Base-by-base conservation (phyloP, 1,140 invertebrate genomes). In the Pogonus chalceus region DNA sequence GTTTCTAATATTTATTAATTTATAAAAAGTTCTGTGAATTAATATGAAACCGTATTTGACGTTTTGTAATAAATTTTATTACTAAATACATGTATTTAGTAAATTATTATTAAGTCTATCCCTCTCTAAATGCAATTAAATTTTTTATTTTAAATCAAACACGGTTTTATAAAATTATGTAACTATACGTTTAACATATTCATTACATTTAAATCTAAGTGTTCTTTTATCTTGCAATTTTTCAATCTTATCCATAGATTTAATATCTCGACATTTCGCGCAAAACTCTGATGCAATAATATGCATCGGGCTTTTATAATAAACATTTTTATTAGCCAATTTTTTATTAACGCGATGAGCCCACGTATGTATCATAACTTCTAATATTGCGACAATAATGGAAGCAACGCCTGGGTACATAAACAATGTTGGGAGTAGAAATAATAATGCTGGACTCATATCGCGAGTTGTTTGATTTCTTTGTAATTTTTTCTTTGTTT, bases 221-320 rank as follows among this genome's bases (percentile, higher is more conserved):
- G 58, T 62, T 16, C 51, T 37, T 23, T 54, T 57, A 50, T 66
- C 63, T 49, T 65, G 65, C 20, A 65, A 51, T 26, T 60, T 63
- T 2, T 50, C 57, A 18, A 66, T 66, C 55, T 62, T 64, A 7
- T 58, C 26, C 49, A 56, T 56, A 3, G 54, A 24, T 22, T 35
- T 18, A 48, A 62, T 59, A 21, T 60, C 56, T 16, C 53, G 54
- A 53, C 79, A 81, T 12, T 72, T 57, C 14, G 72, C 76, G 57
- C 79, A 81, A 60, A 78, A 79, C 56, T 80, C 76, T 1, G 78
- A 74, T 2, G 74, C 71, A 31, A 78, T 70, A 0, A 71, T 65
- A 54, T 80, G 75, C 52, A 80, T 66, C 0, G 79, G 78, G 35
- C 77, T 79, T 48, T 76, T 73, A 56, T 76, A 80, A 46, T 76